Evolutionary conservation across 2,797 vertebrate genomes (phyloP).

Genomic region (Tenualosa ilisha): DNA sequence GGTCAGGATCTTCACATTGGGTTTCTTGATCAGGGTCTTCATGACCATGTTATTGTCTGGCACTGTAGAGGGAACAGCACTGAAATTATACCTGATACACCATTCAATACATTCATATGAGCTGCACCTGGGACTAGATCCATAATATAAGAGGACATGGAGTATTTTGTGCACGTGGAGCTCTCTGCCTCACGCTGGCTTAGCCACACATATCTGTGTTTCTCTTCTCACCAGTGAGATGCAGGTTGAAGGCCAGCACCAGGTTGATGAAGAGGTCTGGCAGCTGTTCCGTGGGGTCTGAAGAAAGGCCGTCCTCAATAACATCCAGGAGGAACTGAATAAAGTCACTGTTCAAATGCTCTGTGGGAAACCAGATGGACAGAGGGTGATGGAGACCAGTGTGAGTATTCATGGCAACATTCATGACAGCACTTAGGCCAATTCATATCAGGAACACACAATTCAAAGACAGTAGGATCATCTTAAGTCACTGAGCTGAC

Average conservation of each 20-base stretch:
- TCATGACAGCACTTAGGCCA: background rate
- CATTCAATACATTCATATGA: background rate
- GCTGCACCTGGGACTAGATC: background rate
- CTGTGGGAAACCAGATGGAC: constrained; percentile 66
- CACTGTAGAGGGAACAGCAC: constrained; percentile 67
- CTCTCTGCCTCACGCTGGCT: background rate
- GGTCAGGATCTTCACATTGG: constrained; percentile 89
- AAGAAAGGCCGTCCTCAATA: constrained; percentile 90
- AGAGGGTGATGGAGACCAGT: background rate
- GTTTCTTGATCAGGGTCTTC: constrained; percentile 86
- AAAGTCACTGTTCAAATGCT: constrained; percentile 92
- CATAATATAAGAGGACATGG: background rate
- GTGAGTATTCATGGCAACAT: background rate
- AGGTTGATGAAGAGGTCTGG: constrained; percentile 92
- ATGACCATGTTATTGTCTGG: constrained; percentile 91
- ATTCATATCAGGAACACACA: background rate
- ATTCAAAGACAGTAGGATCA: background rate
- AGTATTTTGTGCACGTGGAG: background rate
- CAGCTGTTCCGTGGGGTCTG: constrained; percentile 90
- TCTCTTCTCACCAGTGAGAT: constrained; percentile 82
- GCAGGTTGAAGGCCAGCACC: constrained; percentile 92
- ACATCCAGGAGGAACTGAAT: constrained; percentile 88
- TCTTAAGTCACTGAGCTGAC: background rate
- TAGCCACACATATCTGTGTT: background rate
- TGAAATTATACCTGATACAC: background rate